Conservation (phyloP, 2,888 invertebrate genomes). For the Eupithecia subfuscata region DNA sequence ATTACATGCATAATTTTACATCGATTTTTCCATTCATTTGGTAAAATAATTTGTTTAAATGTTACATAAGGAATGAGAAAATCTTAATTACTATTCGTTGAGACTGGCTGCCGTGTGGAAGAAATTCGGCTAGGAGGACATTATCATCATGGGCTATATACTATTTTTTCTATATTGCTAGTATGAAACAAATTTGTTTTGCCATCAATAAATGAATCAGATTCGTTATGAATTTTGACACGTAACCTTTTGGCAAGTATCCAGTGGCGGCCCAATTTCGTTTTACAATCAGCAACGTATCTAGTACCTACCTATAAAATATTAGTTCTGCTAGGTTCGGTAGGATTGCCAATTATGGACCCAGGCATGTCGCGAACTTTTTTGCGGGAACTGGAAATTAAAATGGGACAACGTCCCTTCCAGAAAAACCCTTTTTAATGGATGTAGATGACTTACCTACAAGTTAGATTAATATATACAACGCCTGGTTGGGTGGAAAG, state of each 20-base stretch:
- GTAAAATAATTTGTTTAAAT: not conserved
- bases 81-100: not conserved
- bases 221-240: constrained; percentile 24
- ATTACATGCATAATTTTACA: not conserved
- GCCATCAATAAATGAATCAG: constrained; percentile 16
- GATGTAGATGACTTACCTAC: not conserved
- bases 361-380: not conserved
- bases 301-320: constrained; percentile 15
- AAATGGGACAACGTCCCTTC: not conserved
- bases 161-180: not conserved
- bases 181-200: constrained; percentile 16
- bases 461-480: not conserved
- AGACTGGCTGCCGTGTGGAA: not conserved
- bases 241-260: constrained; percentile 20
- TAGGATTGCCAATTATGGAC: constrained; percentile 1
- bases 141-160: not conserved
- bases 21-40: not conserved
- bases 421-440: not conserved
- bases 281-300: constrained; percentile 15
- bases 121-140: not conserved
- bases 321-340: constrained; percentile 6
- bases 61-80: not conserved
- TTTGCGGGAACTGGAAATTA: not conserved
- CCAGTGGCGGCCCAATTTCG: constrained; percentile 11
- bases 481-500: not conserved